A percentile compares a stretch with the other conserved stretches of the same genome.
phyloP scores from a whole-genome alignment of 1,140 invertebrate species.

The Euura lappo region DNA sequence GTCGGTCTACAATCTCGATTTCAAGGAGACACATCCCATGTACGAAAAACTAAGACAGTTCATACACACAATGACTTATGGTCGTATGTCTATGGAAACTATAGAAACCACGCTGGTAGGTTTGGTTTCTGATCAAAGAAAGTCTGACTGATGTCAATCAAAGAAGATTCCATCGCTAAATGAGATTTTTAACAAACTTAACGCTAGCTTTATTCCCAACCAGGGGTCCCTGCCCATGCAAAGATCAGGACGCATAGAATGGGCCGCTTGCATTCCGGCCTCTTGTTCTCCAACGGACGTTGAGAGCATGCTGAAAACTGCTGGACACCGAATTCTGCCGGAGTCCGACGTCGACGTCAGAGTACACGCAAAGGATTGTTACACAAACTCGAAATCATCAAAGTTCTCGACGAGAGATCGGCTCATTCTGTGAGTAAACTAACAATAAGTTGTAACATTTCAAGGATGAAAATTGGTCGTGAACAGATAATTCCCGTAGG shows the following conservation, averaged over 20 bases:
- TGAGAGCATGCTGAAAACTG: not conserved
- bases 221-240: not conserved
- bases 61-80: not conserved
- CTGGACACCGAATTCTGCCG: not conserved
- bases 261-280: conserved; percentile 9
- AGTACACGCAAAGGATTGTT: conserved; percentile 8
- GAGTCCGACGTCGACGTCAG: not conserved
- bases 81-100: not conserved
- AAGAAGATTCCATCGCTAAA: not conserved
- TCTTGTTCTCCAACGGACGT: conserved; percentile 8
- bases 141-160: too few species aligned
- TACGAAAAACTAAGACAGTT: not conserved
- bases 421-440: not conserved
- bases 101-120: not conserved
- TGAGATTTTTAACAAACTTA: not conserved
- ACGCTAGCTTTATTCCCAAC: not conserved
- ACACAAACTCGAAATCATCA: not conserved
- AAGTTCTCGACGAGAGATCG: not conserved
- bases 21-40: not conserved
- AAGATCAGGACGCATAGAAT: conserved; percentile 8
- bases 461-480: too few species aligned
- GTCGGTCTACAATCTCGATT: not conserved
- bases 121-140: not conserved
- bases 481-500: not conserved
- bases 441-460: too few species aligned